A percentile compares a stretch with the other conserved stretches of the same genome.
Evolutionary conservation across 2,888 invertebrate species (phyloP).

Genomic region (Diplazon laetatorius): DNA sequence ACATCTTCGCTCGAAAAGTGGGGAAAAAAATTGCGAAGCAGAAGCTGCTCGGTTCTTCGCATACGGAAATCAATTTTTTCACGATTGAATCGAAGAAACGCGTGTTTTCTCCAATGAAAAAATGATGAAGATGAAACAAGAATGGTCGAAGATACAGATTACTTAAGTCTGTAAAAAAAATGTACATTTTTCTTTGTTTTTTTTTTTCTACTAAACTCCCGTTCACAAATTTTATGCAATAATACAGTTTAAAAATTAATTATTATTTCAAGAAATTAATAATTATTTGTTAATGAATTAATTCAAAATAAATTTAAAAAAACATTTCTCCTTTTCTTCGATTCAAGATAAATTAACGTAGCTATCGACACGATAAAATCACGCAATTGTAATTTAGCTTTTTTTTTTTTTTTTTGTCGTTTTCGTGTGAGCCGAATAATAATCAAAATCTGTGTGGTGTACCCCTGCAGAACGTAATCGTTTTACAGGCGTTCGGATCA

Average conservation of each 20-base stretch:
- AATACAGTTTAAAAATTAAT: too few species aligned
- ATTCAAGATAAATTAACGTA: slow-evolving; percentile 28
- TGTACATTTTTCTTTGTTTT: too few species aligned
- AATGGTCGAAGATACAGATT: too few species aligned
- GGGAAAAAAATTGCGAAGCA: slow-evolving; percentile 3
- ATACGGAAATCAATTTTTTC: slow-evolving; percentile 3
- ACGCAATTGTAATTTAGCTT: slow-evolving; percentile 53
- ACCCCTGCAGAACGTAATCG: slow-evolving; percentile 83
- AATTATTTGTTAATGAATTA: too few species aligned
- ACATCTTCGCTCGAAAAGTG: neutral
- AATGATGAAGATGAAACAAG: too few species aligned
- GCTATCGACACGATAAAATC: slow-evolving; percentile 7
- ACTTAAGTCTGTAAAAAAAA: too few species aligned
- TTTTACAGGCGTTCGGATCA: slow-evolving; percentile 81
- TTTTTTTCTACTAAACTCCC: too few species aligned
- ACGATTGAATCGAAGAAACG: slow-evolving; percentile 36
- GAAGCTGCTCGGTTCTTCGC: slow-evolving; percentile 16
- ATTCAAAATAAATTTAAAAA: too few species aligned
- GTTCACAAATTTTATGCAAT: too few species aligned
- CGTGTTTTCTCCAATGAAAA: too few species aligned
- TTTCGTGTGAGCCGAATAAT: slow-evolving; percentile 77
- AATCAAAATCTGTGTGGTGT: slow-evolving; percentile 82
- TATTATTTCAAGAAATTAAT: too few species aligned
- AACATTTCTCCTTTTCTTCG: slow-evolving; percentile 39
- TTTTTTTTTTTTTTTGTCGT: too few species aligned